Percentiles rank a stretch among this genome's conserved stretches.
Evolutionary conservation across 2,888 invertebrate species (phyloP).

Genomic region (Odontocerum albicorne): DNA sequence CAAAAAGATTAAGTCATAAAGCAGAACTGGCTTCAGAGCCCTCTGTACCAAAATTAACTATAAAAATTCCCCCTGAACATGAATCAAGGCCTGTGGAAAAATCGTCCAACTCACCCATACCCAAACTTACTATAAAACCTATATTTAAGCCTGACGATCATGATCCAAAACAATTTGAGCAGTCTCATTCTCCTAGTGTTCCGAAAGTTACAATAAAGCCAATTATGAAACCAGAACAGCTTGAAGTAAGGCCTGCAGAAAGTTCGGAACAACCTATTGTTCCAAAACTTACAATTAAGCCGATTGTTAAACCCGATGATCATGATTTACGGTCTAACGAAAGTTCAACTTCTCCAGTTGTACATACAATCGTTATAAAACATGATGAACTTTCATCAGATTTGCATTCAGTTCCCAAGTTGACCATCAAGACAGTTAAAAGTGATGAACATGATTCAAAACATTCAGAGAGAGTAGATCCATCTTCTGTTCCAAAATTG

Average conservation of each 20-base stretch:
- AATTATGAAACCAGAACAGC: conserved; percentile 52
- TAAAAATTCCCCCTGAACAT: conserved; percentile 49
- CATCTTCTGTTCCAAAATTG: conserved; percentile 36
- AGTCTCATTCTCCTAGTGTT: conserved; percentile 41
- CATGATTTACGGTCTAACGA: conserved; percentile 34
- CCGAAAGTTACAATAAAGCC: conserved; percentile 57
- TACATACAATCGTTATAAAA: conserved; percentile 58
- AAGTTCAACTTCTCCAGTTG: conserved; percentile 21
- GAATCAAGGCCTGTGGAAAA: conserved; percentile 37
- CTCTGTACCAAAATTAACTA: conserved; percentile 48
- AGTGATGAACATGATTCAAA: conserved; percentile 43
- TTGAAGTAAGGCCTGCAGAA: conserved; percentile 49
- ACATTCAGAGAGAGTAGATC: conserved; percentile 6
- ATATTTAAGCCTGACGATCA: conserved; percentile 44
- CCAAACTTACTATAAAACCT: conserved; percentile 56
- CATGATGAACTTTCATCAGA: conserved; percentile 49
- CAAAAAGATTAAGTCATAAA: conserved; percentile 50
- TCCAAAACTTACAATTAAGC: conserved; percentile 64
- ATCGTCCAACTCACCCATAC: conserved; percentile 44
- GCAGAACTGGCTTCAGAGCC: conserved; percentile 43
- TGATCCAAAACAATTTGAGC: conserved; percentile 39
- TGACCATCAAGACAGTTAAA: conserved; percentile 41
- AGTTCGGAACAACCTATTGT: conserved; percentile 55
- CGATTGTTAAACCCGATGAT: conserved; percentile 35
- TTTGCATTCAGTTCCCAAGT: conserved; percentile 44